Conservation (phyloP, 2,113 vertebrate genomes). For the Protomyctophum bolini region DNA sequence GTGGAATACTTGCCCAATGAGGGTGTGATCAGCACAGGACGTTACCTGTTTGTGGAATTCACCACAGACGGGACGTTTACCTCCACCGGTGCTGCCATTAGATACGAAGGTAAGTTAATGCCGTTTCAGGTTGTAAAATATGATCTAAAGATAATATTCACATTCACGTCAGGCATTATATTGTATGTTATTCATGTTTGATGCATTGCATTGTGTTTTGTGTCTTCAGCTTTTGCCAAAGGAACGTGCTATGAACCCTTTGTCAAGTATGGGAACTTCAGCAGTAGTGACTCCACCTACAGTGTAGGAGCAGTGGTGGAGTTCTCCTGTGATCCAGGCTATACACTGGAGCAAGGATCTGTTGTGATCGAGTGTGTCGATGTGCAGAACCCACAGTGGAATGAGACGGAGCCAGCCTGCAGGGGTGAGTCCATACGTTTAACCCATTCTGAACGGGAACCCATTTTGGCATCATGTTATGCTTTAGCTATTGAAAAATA, state of each 20-base stretch:
- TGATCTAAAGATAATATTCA: not conserved
- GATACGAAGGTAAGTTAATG: constrained; percentile 87
- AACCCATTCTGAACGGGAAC: too few species aligned
- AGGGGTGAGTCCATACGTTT: constrained; percentile 80
- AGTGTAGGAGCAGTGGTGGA: constrained; percentile 89
- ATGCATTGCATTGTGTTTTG: constrained; percentile 2
- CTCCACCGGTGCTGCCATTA: constrained; percentile 89
- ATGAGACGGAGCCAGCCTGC: constrained; percentile 95
- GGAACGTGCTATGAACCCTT: constrained; percentile 96
- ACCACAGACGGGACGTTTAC: constrained; percentile 91
- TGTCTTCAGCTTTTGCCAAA: constrained; percentile 86
- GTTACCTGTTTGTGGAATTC: constrained; percentile 92
- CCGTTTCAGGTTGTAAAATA: constrained; percentile 7
- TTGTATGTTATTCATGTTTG: not conserved
- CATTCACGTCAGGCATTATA: not conserved
- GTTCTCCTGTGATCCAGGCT: constrained; percentile 93
- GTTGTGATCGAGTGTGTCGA: constrained; percentile 94
- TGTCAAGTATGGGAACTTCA: constrained; percentile 97
- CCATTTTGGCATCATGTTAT: too few species aligned
- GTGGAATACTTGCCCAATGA: constrained; percentile 97
- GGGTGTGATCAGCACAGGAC: constrained; percentile 87
- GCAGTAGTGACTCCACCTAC: constrained; percentile 85
- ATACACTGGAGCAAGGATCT: constrained; percentile 96
- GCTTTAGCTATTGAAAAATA: too few species aligned
- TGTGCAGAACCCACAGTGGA: constrained; percentile 91